phyloP scores from a whole-genome alignment of 2,888 invertebrate genomes.

The Rhagonycha fulva region DNA sequence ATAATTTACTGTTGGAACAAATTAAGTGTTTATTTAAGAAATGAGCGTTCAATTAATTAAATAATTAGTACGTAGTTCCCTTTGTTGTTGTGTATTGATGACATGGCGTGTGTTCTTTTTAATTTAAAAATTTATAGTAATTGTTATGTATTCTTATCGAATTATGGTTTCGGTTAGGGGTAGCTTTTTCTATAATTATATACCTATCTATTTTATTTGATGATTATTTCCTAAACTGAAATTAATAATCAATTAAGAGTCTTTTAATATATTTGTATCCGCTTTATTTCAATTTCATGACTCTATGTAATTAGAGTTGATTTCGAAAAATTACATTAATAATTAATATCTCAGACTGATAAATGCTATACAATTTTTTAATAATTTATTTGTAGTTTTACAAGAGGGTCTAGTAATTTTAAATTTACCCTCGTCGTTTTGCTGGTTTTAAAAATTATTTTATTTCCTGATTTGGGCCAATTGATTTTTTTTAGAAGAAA shows the following conservation, averaged over 20 bases:
- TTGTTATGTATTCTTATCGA: slow-evolving; percentile 33
- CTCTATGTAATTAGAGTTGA: not conserved
- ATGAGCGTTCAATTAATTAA: slow-evolving; percentile 44
- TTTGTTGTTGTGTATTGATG: slow-evolving; percentile 40
- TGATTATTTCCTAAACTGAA: slow-evolving; percentile 9
- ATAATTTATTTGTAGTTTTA: not conserved
- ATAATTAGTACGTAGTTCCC: slow-evolving; percentile 41
- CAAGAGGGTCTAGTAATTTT: too few species aligned
- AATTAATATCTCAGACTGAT: not conserved
- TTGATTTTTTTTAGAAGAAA: too few species aligned
- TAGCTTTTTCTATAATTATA: slow-evolving; percentile 17
- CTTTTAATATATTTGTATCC: slow-evolving; percentile 4
- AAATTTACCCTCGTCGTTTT: too few species aligned
- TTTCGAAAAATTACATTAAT: not conserved
- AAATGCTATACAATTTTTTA: not conserved
- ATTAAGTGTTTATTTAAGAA: slow-evolving; percentile 44
- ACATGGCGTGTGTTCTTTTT: slow-evolving; percentile 34
- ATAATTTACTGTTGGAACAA: slow-evolving; percentile 27
- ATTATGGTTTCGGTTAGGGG: slow-evolving; percentile 21
- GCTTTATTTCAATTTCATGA: not conserved
- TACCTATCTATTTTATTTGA: slow-evolving; percentile 20
- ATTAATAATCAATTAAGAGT: slow-evolving; percentile 25
- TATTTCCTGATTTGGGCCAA: too few species aligned
- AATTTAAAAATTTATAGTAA: slow-evolving; percentile 39
- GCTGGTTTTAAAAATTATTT: too few species aligned